Percentiles rank a stretch among this genome's conserved stretches.
Evolutionary conservation across 1,140 invertebrate genomes (phyloP).

Genomic region (Nasonia vitripennis): DNA sequence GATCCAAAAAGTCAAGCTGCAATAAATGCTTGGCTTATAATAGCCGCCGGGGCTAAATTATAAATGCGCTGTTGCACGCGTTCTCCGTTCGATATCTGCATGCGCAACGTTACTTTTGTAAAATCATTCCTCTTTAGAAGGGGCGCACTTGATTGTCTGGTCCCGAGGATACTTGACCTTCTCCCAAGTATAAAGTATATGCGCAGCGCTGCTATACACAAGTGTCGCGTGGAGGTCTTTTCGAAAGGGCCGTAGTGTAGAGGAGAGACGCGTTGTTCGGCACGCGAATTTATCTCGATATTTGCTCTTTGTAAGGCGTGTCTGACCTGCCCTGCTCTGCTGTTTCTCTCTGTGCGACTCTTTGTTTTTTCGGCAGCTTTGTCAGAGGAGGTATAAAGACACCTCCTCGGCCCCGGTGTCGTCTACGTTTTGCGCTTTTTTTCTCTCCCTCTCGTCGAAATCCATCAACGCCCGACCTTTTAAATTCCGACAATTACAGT

Average conservation of each 20-base stretch:
- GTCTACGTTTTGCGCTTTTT: not conserved
- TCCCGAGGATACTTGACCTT: constrained; percentile 72
- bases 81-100: not conserved
- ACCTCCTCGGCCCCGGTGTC: too few relatives aligned
- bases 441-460: too few relatives aligned
- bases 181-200: constrained; percentile 65
- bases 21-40: not conserved
- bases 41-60: constrained; percentile 26
- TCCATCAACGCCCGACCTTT: too few relatives aligned
- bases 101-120: not conserved
- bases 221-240: not conserved
- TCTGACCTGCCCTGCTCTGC: too few relatives aligned
- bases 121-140: constrained; percentile 44
- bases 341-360: not conserved
- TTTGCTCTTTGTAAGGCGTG: not conserved
- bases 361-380: not conserved
- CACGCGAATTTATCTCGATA: not conserved
- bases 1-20: not conserved
- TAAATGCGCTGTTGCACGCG: not conserved
- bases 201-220: constrained; percentile 12
- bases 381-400: not conserved
- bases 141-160: constrained; percentile 72
- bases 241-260: too few relatives aligned
- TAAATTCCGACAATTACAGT: too few relatives aligned
- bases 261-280: not conserved